These are phyloP conservation scores for Phalacrocorax aristotelis DNA, from an alignment of 2,113 vertebrate species.

Conservation along the genomic window DNA sequence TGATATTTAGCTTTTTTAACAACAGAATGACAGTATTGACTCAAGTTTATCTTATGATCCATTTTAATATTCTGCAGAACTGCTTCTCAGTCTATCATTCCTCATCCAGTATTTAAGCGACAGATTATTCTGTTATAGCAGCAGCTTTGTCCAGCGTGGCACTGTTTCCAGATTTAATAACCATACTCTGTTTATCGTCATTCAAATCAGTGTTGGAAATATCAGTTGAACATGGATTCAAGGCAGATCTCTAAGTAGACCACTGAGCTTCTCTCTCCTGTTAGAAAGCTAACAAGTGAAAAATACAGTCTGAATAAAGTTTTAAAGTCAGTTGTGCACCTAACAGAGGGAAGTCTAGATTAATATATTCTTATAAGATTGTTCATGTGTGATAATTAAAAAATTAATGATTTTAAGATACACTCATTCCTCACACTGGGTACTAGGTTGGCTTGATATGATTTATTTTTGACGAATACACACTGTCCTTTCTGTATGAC, in stretches of 20 bases:
- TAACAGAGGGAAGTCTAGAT: neutral
- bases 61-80: neutral
- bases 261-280: neutral
- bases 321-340: neutral
- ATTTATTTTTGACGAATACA: neutral
- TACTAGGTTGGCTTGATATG: neutral
- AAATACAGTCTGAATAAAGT: neutral
- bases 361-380: neutral
- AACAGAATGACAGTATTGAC: neutral
- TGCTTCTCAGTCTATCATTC: neutral
- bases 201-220: neutral
- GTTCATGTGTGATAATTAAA: neutral
- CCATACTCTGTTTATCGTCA: neutral
- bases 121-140: neutral
- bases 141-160: neutral
- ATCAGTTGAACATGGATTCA: neutral
- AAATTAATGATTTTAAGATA: neutral
- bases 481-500: neutral
- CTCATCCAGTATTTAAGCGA: neutral
- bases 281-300: neutral
- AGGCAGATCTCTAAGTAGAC: neutral
- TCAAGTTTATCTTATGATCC: neutral
- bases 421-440: neutral
- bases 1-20: neutral
- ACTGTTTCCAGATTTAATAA: neutral